Evolutionary conservation across 2,113 vertebrate species (phyloP).

Genomic region (Mohoua ochrocephala): DNA sequence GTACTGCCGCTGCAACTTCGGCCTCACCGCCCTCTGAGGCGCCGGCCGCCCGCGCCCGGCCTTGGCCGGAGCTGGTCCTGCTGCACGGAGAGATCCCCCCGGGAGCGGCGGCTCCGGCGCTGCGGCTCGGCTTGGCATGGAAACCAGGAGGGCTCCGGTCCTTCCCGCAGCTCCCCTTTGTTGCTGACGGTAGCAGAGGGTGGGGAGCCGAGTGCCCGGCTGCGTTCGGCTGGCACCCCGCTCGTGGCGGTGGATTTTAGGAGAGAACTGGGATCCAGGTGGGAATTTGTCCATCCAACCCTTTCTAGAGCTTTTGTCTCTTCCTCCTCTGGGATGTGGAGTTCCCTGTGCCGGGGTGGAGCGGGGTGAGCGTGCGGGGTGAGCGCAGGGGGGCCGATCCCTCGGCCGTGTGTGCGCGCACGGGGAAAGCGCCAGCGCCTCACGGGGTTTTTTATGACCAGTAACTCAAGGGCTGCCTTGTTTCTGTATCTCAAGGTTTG

Average conservation of each 20-base stretch:
- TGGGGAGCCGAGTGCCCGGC: background rate
- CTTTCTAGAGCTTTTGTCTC: background rate
- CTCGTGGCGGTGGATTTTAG: background rate
- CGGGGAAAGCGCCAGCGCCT: constrained; percentile 67
- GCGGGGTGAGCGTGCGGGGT: background rate
- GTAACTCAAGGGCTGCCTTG: constrained; percentile 90
- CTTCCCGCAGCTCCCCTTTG: background rate
- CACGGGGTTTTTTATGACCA: constrained; percentile 71
- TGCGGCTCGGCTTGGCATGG: background rate
- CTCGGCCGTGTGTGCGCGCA: background rate
- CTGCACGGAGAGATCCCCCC: constrained; percentile 28
- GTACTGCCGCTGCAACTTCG: constrained; percentile 97
- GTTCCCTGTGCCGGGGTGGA: constrained; percentile 9
- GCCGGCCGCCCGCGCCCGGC: rapidly evolving
- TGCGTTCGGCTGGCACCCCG: background rate
- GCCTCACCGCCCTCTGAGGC: constrained; percentile 91
- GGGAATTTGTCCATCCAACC: background rate
- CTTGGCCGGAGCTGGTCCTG: background rate
- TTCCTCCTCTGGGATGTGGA: background rate
- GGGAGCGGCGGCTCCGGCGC: background rate
- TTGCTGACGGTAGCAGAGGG: background rate
- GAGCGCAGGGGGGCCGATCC: background rate
- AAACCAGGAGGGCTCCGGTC: background rate
- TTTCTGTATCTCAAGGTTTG: constrained; percentile 72
- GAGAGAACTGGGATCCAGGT: background rate